Base-by-base conservation (phyloP, 92 coral and sea anemone genomes). In the Palythoa grandiflora region DNA sequence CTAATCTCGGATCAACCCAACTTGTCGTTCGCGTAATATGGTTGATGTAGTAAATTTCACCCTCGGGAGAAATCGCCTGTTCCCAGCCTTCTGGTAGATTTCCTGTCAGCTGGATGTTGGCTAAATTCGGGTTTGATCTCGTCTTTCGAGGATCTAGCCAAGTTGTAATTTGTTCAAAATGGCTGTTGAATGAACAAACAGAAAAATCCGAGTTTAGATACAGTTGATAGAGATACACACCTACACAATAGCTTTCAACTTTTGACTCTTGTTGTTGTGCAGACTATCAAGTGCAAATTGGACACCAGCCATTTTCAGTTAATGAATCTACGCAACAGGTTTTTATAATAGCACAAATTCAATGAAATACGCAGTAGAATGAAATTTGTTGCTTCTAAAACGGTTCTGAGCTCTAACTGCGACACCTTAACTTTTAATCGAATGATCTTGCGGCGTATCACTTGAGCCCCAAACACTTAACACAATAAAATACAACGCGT, bases 111-210 rank as follows among this genome's bases (percentile, higher is more conserved):
- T 89, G 94, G 73, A 89, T 92, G 86, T 92, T 94, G 48, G 78
- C 88, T 86, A 97, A 93, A 81, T 97, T 97, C 59, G 98, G 93
- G 40, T 96, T 97, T 78, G 99, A 97, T 83, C 94, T 94, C n/a
- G 99, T 90, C 90, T 97, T 97, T 55, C 99, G 86, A 20, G 99
- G 99, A 80, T 97, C 99, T 38, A 91, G 91, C 99, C 99, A 97
- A 28, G 99, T 95, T 5, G 99, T 95, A 38, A 93, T 88, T 90
- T 95, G 99, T n/a, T 97, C 98, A 71, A 88, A 84, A 74, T 97
- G 99, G 87, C 99, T 95, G 89, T 87, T 88, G 78, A 86, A 50
- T 61, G 84, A 83, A 75, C 92, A 48, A 84, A 84, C 80, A 90
- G 89, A 50, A 17, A 66, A 70, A 52, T 54, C 81, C 66, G 37